Evolutionary conservation across 2,113 vertebrate species (phyloP).

Genomic region (Forbesichthys papilliferus): DNA sequence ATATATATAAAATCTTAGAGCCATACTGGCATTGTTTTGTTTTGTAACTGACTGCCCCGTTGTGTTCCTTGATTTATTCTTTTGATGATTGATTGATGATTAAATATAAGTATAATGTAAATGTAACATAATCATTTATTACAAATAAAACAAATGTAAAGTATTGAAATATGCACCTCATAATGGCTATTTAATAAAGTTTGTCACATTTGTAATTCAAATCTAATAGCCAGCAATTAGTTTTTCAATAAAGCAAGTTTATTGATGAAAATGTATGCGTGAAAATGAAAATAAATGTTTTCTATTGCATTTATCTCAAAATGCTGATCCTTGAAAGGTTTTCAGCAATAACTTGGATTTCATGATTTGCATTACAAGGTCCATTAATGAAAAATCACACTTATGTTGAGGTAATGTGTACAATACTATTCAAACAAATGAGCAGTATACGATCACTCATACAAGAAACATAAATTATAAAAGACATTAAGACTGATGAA

Average conservation of each 20-base stretch:
- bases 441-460: conserved; percentile 75
- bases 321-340: conserved; percentile 47
- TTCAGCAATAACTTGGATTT: conserved; percentile 40
- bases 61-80: too few relatives aligned
- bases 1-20: too few relatives aligned
- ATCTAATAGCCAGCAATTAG: not conserved
- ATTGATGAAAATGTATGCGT: conserved; percentile 69
- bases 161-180: too few relatives aligned
- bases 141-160: too few relatives aligned
- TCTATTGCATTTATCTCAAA: conserved; percentile 57
- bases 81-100: too few relatives aligned
- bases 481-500: conserved; percentile 30
- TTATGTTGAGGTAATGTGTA: conserved; percentile 78
- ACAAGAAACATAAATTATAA: conserved; percentile 52
- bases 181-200: too few relatives aligned
- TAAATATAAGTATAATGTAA: too few relatives aligned
- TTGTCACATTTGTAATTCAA: not conserved
- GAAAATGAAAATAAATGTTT: conserved; percentile 65
- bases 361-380: conserved; percentile 29
- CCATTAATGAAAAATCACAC: conserved; percentile 56
- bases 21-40: too few relatives aligned
- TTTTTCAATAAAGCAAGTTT: conserved; percentile 62
- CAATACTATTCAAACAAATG: conserved; percentile 69
- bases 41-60: too few relatives aligned
- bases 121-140: too few relatives aligned